These are phyloP conservation scores for Calidris pygmaea DNA, from an alignment of 2,113 vertebrate species.

Conservation along the genomic window DNA sequence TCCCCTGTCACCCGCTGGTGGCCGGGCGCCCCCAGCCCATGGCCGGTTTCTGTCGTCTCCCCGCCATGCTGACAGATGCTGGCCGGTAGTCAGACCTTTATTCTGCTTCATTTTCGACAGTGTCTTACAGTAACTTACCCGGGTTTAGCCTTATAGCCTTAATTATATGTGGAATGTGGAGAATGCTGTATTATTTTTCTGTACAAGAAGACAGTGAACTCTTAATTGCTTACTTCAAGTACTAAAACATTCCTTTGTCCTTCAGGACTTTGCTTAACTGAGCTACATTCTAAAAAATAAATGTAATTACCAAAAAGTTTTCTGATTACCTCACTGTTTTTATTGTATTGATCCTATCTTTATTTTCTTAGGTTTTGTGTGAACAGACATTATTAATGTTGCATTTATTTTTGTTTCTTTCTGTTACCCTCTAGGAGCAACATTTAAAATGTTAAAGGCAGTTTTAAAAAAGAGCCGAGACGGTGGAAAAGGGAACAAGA, in stretches of 20 bases:
- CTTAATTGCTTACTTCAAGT: slow-evolving; percentile 76
- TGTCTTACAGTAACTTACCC: neutral
- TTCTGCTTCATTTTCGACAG: neutral
- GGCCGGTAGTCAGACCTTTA: neutral
- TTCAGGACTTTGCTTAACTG: slow-evolving; percentile 13
- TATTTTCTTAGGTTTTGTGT: neutral
- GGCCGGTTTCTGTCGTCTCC: neutral
- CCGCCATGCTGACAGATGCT: neutral
- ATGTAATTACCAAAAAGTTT: neutral
- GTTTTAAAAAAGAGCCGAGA: slow-evolving; percentile 97
- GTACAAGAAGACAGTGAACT: slow-evolving; percentile 76
- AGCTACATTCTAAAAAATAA: neutral
- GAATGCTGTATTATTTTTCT: slow-evolving; percentile 79
- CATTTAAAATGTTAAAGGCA: slow-evolving; percentile 90
- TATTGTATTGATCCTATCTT: neutral
- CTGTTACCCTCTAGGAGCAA: slow-evolving; percentile 41
- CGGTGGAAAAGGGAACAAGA: slow-evolving; percentile 89
- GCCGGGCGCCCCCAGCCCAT: neutral
- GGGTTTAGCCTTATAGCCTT: slow-evolving; percentile 78
- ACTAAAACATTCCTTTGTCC: slow-evolving; percentile 62
- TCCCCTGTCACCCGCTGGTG: neutral
- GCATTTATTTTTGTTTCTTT: slow-evolving; percentile 23
- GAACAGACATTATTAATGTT: neutral
- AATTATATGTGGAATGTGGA: slow-evolving; percentile 83
- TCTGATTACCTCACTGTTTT: neutral